A percentile compares a stretch with the other conserved stretches of the same genome.
Conservation (phyloP, 2,888 invertebrate species). For the Pocota personata region DNA sequence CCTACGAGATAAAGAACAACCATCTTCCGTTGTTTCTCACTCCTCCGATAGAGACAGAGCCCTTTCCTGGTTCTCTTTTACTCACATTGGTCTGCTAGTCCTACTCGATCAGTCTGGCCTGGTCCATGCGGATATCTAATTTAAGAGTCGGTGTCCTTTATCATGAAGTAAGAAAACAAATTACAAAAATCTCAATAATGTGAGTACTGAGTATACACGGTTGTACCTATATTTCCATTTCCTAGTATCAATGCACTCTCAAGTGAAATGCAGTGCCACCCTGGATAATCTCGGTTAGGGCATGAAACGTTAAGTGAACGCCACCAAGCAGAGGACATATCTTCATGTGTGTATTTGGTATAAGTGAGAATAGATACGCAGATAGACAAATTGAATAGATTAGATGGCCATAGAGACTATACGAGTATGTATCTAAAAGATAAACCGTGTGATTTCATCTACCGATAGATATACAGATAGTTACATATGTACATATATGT, state of each 20-base stretch:
- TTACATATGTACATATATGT: too few species aligned
- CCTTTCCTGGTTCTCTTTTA: slow-evolving; percentile 28
- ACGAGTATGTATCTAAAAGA: slow-evolving; percentile 17
- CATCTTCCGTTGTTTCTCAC: slow-evolving; percentile 9
- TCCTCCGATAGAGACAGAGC: background rate
- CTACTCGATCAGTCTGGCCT: slow-evolving; percentile 51
- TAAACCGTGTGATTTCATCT: slow-evolving; percentile 36
- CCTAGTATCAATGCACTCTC: slow-evolving; percentile 13
- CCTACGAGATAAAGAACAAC: slow-evolving; percentile 47
- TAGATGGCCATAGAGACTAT: slow-evolving; percentile 35
- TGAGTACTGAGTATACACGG: background rate
- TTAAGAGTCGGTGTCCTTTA: slow-evolving; percentile 69
- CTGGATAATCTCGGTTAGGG: slow-evolving; percentile 43
- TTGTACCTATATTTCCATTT: slow-evolving; percentile 28
- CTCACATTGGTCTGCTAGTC: slow-evolving; percentile 8
- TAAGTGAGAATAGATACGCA: slow-evolving; percentile 63
- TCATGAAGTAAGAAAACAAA: slow-evolving; percentile 22
- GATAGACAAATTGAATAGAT: slow-evolving; percentile 57
- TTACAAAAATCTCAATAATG: slow-evolving; percentile 18
- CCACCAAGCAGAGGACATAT: slow-evolving; percentile 14
- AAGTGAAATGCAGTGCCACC: slow-evolving; percentile 38
- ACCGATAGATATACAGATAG: slow-evolving; percentile 39
- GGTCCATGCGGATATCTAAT: slow-evolving; percentile 70
- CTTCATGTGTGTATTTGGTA: slow-evolving; percentile 1
- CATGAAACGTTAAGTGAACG: slow-evolving; percentile 39